phyloP scores from a whole-genome alignment of 37 sponge, comb jelly and placozoan species.

The Geodia barretti region DNA sequence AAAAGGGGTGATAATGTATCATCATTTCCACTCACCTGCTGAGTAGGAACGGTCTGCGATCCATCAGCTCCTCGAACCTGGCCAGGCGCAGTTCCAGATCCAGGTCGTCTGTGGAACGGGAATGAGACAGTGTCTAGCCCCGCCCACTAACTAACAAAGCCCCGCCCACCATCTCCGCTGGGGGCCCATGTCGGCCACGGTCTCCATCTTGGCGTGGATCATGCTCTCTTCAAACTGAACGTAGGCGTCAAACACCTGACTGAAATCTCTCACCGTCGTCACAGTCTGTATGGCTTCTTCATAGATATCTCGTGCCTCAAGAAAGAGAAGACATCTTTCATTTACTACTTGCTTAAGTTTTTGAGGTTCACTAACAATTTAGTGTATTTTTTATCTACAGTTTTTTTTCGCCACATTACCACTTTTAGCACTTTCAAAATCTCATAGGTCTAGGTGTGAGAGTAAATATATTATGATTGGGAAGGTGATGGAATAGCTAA shows the following conservation, averaged over 20 bases:
- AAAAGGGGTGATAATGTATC: no score
- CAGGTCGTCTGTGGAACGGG: slow-evolving; percentile 70
- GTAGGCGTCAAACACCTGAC: slow-evolving; percentile 98
- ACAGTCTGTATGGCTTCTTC: slow-evolving; percentile 97
- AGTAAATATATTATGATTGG: no score
- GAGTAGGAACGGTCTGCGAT: slow-evolving; percentile 89
- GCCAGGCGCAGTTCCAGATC: slow-evolving; percentile 92
- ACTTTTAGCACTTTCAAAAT: no score
- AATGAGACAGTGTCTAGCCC: no score
- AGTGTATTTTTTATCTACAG: no score
- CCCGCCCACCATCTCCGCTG: slow-evolving; percentile 68
- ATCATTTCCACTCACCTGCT: slow-evolving; percentile 62
- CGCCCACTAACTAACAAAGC: background rate
- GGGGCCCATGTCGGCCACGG: slow-evolving; percentile 71
- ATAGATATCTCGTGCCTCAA: slow-evolving; percentile 93
- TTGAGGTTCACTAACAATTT: no score
- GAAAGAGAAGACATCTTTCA: no score
- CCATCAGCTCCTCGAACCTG: slow-evolving; percentile 94
- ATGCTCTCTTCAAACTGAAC: slow-evolving; percentile 97
- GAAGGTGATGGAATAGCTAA: no score
- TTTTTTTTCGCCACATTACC: no score
- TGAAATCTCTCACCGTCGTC: slow-evolving; percentile 95
- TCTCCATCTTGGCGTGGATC: slow-evolving; percentile 95
- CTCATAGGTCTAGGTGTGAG: no score
- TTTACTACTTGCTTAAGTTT: no score